phyloP scores from a whole-genome alignment of 1,140 invertebrate genomes.

The Uloborus diversus region DNA sequence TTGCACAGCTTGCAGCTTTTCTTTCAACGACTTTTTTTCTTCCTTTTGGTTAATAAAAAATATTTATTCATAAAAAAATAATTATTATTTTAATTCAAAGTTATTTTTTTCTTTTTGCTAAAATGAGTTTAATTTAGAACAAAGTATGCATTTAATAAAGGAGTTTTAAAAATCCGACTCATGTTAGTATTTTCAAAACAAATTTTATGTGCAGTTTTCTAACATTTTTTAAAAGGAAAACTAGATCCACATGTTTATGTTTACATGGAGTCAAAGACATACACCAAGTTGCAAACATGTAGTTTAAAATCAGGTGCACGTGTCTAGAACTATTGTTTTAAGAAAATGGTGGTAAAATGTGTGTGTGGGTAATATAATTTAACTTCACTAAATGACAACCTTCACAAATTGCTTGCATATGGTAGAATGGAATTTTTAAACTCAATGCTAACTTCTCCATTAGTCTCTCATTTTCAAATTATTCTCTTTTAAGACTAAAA shows the following conservation, averaged over 20 bases:
- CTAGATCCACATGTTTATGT: neutral
- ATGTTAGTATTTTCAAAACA: neutral
- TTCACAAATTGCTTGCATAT: too few species aligned
- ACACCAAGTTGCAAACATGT: too few species aligned
- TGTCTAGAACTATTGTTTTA: neutral
- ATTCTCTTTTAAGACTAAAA: too few species aligned
- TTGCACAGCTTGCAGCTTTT: constrained; percentile 91
- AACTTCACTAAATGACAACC: too few species aligned
- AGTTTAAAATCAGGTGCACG: neutral
- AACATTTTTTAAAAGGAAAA: neutral
- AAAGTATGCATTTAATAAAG: neutral
- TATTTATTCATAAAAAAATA: neutral
- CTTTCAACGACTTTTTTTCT: constrained; percentile 94
- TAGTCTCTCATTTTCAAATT: too few species aligned
- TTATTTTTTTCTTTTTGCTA: neutral
- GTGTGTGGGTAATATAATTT: too few species aligned
- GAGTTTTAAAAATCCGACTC: too few species aligned
- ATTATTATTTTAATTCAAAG: neutral
- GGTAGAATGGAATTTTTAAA: too few species aligned
- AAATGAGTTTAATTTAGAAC: neutral
- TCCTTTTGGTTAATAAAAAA: constrained; percentile 71
- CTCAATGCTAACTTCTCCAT: too few species aligned
- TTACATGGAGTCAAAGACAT: too few species aligned
- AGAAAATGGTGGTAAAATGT: neutral
- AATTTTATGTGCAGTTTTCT: neutral